Evolutionary conservation across 2,113 vertebrate species (phyloP), one percentile per base, ranked within the genome.

Genomic region (Murina feae): DNA sequence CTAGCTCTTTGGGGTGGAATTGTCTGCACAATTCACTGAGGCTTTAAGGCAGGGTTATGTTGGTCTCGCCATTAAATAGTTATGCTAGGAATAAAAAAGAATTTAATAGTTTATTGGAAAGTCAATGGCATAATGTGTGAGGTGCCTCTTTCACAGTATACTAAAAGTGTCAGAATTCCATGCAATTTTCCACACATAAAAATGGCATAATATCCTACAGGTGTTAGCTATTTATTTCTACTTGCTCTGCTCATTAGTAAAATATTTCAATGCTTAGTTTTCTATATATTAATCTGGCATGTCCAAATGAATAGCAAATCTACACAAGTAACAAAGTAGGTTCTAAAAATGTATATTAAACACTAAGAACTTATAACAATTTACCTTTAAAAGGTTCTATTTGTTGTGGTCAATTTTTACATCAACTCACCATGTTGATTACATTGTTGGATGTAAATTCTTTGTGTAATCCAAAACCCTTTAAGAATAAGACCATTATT

Each of bases 101-200:
- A 95, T 96, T 97, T 95, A 97, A 96, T 97, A 88, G 92, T 95
- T 96, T 97, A 97, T 96, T 97, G 95, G 92, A 96, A 97, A 97
- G 95, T 97, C 97, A 97, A 95, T 96, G 90, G 89, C 82, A 92
- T 97, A 97, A 95, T 91, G 74, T 97, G 95, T 92, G 88, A 97
- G 95, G 95, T 96, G 65, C 28, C 89, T 96, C 81, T 97, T 95
- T 94, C 95, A 96, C 39, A 51, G 69, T 94, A 92, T 20, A 95
- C 90, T 97, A 83, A 96, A 97, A 94, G 71, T 95, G 92, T 96
- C 95, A 96, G 63, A 96, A 97, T 97, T 96, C 69, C 53, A n/a
- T 89, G 37, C 28, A 91, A 89, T 96, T 96, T 97, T 97, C 97
- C 88, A 94, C 58, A 92, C 74, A 92, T 97, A 95, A 97, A 96